phyloP scores from a whole-genome alignment of 2,888 invertebrate species.

The Pycnomerus fuliginosus region DNA sequence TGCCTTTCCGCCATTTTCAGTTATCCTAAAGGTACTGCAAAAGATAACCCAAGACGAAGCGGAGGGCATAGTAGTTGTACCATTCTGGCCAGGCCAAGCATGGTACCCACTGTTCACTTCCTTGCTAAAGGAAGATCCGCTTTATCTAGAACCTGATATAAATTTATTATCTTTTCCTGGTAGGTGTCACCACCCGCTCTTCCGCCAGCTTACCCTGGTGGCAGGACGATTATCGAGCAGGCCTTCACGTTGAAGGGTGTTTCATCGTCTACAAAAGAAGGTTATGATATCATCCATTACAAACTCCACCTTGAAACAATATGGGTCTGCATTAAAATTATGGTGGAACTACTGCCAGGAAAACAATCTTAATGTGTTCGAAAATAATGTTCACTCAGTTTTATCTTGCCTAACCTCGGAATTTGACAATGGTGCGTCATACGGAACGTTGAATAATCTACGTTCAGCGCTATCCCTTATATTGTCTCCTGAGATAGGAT shows the following conservation, averaged over 20 bases:
- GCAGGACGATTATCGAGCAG: slow-evolving; percentile 33
- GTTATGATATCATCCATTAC: slow-evolving; percentile 29
- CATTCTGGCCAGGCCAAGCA: slow-evolving; percentile 34
- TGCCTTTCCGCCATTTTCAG: slow-evolving; percentile 1
- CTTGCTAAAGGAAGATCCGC: slow-evolving; percentile 18
- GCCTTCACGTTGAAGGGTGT: slow-evolving; percentile 25
- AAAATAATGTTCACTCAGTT: neutral
- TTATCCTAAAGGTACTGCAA: neutral
- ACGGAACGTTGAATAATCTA: neutral
- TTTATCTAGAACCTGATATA: slow-evolving; percentile 7
- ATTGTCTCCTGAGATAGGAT: neutral
- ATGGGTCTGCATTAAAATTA: slow-evolving; percentile 26
- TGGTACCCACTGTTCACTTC: slow-evolving; percentile 36
- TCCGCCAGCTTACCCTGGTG: slow-evolving; percentile 33
- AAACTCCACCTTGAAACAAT: slow-evolving; percentile 30
- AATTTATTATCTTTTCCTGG: slow-evolving; percentile 23
- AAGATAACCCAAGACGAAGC: slow-evolving; percentile 32
- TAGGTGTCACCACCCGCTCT: slow-evolving; percentile 31
- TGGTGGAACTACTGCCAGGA: slow-evolving; percentile 31
- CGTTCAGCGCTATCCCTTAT: neutral
- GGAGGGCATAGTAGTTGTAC: slow-evolving; percentile 34
- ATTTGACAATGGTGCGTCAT: neutral
- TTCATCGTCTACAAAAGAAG: slow-evolving; percentile 17
- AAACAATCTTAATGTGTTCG: neutral
- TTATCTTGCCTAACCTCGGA: neutral